These are phyloP conservation scores for Meloidogyne hapla DNA, from an alignment of 1,140 invertebrate genomes.

Conservation along the genomic window DNA sequence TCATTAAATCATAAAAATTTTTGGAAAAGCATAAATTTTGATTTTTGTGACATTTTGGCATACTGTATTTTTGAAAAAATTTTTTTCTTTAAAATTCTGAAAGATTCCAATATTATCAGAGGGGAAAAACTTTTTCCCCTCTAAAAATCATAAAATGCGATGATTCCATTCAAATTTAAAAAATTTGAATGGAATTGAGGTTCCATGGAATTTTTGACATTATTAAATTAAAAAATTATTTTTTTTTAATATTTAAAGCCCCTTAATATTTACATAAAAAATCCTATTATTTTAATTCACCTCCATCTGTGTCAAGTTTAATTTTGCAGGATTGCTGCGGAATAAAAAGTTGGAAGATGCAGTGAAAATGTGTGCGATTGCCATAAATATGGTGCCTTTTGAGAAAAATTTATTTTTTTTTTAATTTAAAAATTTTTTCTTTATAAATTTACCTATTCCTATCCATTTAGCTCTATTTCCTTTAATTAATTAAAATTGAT, in stretches of 20 bases:
- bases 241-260: slow-evolving; percentile 8
- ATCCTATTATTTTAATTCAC: not conserved
- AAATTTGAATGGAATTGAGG: too few species aligned
- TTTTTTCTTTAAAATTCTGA: too few species aligned
- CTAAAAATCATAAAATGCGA: too few species aligned
- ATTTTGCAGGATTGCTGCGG: slow-evolving; percentile 41
- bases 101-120: too few species aligned
- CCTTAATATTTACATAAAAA: too few species aligned
- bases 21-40: too few species aligned
- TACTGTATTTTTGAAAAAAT: too few species aligned
- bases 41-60: too few species aligned
- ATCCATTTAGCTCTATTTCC: slow-evolving; percentile 63
- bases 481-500: not conserved
- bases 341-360: slow-evolving; percentile 53
- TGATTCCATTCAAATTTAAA: too few species aligned
- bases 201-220: too few species aligned
- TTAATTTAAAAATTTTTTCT: not conserved
- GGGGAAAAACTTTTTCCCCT: too few species aligned
- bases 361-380: slow-evolving; percentile 55
- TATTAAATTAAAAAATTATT: not conserved
- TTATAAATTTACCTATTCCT: slow-evolving; percentile 29
- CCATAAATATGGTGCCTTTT: slow-evolving; percentile 56
- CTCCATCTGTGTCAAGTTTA: slow-evolving; percentile 57
- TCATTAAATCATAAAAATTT: too few species aligned
- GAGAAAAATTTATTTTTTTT: not conserved